These are phyloP conservation scores for Trematomus loennbergii DNA, from an alignment of 2,113 vertebrate genomes.

Conservation along the genomic window DNA sequence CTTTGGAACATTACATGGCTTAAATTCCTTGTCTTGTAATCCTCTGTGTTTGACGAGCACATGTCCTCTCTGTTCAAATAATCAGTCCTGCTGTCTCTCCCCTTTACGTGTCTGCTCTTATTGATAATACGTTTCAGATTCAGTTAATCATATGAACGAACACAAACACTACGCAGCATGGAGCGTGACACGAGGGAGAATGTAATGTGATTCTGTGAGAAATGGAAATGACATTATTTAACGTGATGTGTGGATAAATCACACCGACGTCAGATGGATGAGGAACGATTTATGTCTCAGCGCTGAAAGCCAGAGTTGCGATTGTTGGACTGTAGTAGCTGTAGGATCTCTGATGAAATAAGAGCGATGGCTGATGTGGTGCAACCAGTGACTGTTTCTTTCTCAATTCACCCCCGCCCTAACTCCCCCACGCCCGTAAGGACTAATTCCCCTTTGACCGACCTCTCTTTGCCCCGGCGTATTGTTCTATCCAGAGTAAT, in stretches of 20 bases:
- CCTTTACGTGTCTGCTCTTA: neutral
- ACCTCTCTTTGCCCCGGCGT: conserved; percentile 36
- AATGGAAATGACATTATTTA: conserved; percentile 35
- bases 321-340: conserved; percentile 37
- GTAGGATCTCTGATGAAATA: conserved; percentile 49
- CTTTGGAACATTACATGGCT: neutral
- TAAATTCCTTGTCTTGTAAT: neutral
- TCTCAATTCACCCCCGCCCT: conserved; percentile 1
- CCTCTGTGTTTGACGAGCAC: neutral
- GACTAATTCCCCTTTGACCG: conserved; percentile 63
- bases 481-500: conserved; percentile 51
- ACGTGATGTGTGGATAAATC: conserved; percentile 41
- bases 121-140: conserved; percentile 22
- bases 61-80: neutral
- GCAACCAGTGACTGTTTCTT: conserved; percentile 22
- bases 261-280: neutral
- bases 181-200: conserved; percentile 16
- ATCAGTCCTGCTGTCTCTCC: neutral
- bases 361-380: conserved; percentile 52
- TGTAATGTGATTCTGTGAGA: conserved; percentile 23
- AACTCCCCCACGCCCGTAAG: neutral
- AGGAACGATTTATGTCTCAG: conserved; percentile 33
- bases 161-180: neutral
- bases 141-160: conserved; percentile 18
- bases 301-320: neutral